Evolutionary conservation across 2,888 invertebrate species (phyloP), one percentile per base, ranked within the genome.

Genomic region (Belgica antarctica): DNA sequence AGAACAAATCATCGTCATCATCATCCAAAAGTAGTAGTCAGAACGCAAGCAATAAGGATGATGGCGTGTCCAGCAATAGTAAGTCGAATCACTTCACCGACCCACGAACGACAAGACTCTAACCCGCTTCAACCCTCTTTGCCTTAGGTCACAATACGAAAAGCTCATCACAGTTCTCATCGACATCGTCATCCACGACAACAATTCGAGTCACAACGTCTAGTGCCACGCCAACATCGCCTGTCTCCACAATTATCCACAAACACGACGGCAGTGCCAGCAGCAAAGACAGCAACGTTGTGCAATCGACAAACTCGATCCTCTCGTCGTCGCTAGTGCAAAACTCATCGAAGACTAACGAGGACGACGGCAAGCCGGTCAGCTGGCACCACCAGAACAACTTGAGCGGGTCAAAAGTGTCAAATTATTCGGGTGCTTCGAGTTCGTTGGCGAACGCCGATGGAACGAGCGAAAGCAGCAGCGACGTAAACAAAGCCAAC

Each of bases 1-100:
- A 79, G 12, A 79, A 79, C 1, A 80, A 79, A 71, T 77, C 77
- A 31, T 57, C 52, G 57, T 68, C 68, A 57, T 68, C 68, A n/a
- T 68, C 65, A 17, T 65, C 65, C 2, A 77, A 77, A n/a, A 80
- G 15, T 12, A 70, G 46, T 52, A 71, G 70, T 57, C 69, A 65
- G 41, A 70, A 62, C 61, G 28, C 63, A 27, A 70, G 63, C 63
- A 71, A 57, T 71, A 71, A 63, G 17, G 71, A 71, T 57, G 63
- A 36, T 41, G 41, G 27, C 19, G 36, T 61, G 22, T 24, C 70
- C 34, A 41, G 70, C 68, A 68, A 68, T 68, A 68, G 68, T 66
- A 52, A 66, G 66, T 66, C 19, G 25, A 17, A 66, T 34, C 34
- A 10, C 4, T 52, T 5, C 52, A 52, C 3, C 2, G 24, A 24